phyloP scores from a whole-genome alignment of 2,113 vertebrate genomes.

The Dicentrarchus labrax region DNA sequence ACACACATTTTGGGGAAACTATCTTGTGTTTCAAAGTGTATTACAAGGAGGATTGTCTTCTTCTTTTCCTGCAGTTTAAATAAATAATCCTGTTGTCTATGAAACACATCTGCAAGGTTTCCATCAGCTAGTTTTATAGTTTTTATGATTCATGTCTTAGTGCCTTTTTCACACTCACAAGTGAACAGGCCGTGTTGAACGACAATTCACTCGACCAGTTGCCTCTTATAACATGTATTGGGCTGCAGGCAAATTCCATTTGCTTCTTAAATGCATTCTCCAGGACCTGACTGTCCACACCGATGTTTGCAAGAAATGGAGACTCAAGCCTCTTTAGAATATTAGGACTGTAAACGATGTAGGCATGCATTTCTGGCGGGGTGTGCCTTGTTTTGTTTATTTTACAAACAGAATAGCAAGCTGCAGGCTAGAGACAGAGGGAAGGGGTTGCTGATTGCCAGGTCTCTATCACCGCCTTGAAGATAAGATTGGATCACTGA shows the following conservation, averaged over 20 bases:
- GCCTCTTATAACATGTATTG: neutral
- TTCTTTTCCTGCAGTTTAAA: neutral
- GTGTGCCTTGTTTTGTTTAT: neutral
- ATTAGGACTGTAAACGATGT: neutral
- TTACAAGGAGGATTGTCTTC: too few relatives aligned
- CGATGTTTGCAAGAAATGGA: neutral
- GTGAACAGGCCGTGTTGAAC: neutral
- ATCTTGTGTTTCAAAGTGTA: too few relatives aligned
- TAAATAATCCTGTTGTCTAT: neutral
- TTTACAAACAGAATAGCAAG: neutral
- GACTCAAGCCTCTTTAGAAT: neutral
- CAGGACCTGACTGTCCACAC: neutral
- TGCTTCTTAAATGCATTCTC: neutral
- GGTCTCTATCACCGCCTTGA: neutral
- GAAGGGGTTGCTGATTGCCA: neutral
- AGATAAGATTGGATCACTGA: neutral
- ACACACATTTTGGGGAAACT: neutral
- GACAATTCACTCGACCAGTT: neutral
- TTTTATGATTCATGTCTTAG: neutral
- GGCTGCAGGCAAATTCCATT: conserved; percentile 6
- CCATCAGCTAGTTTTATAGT: neutral
- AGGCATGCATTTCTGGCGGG: neutral
- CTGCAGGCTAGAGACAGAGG: neutral
- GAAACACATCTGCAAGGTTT: neutral
- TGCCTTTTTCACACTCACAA: neutral